These are phyloP conservation scores for Psophia crepitans DNA, from an alignment of 2,113 vertebrate genomes.

Conservation along the genomic window DNA sequence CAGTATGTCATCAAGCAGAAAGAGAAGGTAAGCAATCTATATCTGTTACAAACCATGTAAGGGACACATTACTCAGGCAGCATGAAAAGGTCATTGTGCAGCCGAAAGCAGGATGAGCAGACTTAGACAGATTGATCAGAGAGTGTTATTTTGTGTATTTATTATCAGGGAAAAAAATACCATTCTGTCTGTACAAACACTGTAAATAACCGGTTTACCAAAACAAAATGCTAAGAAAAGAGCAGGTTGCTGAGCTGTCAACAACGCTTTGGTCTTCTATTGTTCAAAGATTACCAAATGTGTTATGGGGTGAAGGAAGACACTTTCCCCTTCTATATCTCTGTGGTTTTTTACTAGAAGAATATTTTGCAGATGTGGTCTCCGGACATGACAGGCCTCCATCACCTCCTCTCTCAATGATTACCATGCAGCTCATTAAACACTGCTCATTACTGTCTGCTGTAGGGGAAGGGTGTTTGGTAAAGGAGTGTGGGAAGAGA, in stretches of 20 bases:
- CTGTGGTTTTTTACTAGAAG: not conserved
- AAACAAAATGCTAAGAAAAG: not conserved
- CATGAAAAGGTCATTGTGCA: constrained; percentile 70
- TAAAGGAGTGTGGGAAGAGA: not conserved
- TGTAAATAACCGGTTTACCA: not conserved
- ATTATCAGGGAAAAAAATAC: not conserved
- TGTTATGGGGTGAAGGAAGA: not conserved
- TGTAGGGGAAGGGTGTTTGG: not conserved
- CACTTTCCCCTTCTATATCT: not conserved
- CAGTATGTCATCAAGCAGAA: constrained; percentile 63
- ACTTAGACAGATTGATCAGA: constrained; percentile 65
- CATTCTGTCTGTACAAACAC: constrained; percentile 4
- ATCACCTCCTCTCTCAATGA: not conserved
- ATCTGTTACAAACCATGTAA: constrained; percentile 64
- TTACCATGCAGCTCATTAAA: not conserved
- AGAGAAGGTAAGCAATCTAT: constrained; percentile 65
- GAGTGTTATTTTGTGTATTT: constrained; percentile 57
- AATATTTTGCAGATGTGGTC: not conserved
- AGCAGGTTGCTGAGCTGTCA: not conserved
- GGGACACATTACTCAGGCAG: constrained; percentile 68
- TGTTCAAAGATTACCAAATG: not conserved
- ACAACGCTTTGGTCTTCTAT: not conserved
- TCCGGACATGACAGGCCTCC: not conserved
- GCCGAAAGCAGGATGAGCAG: constrained; percentile 38
- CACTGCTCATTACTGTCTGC: not conserved